Evolutionary conservation across 2,113 vertebrate species (phyloP), one percentile per base, ranked within the genome.

Genomic region (Suricata suricatta): DNA sequence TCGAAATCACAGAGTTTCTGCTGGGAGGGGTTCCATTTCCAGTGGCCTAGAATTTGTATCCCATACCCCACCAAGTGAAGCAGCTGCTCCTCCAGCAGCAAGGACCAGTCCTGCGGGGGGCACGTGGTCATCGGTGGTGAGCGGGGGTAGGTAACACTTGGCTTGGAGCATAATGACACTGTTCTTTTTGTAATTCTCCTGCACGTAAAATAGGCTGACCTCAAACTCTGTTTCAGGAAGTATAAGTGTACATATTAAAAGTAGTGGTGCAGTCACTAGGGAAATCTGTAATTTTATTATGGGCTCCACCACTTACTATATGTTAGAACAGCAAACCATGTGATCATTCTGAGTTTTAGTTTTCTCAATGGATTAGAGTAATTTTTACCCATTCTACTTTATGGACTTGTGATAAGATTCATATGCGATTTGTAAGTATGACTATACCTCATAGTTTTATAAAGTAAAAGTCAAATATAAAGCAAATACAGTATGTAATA

Each of bases 91-190:
- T 97, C 98, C 99, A 79, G 99, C 99, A 84, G 98, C 99, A 96
- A 99, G 99, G 98, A 99, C 99, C 98, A 99, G 99, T 98, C 99
- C 99, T 85, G 99, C 99, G 64, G 99, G 99, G 97, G 99, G 99
- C 98, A 99, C 99, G 7, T 99, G 99, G 99, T 99, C 99, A 88
- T 99, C 99, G 80, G 99, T 99, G 96, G 99, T 99, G 98, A 99
- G 99, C 92, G 99, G 99, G 99, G 99, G 99, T 99, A 99, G 97
- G 98, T 98, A 96, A 98, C 95, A 91, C 93, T 97, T 97, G 88
- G 96, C 95, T 98, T 97, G 72, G 96, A 95, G 77, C 89, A 86
- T 97, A 97, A 96, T 87, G 79, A 38, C 38, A 33, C 9, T 33
- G 54, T 47, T 81, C 25, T 13, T 71, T 91, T 80, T 86, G 1